Evolutionary conservation across 2,113 vertebrate species (phyloP), one percentile per base, ranked within the genome.

Genomic region (Arvicanthis niloticus): DNA sequence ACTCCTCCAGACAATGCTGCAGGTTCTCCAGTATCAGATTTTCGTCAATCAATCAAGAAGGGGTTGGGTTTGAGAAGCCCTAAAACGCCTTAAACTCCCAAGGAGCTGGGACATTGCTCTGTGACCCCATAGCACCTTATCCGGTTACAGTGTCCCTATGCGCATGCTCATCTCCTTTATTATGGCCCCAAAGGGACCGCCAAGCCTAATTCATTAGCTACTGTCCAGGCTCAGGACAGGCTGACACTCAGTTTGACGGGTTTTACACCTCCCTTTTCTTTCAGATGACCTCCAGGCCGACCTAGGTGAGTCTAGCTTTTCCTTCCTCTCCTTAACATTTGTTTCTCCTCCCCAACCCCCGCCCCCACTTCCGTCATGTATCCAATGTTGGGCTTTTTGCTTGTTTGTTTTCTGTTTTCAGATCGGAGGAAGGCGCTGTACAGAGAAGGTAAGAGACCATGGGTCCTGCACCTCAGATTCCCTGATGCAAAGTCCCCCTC

Each of bases 251-350:
- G 4, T 60, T 58, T 96, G 22, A 96, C 56, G 37, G n/a, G 60
- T 84, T 84, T 75, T 26, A 7, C 76, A 29, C 94, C 48, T 68
- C 62, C 24, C 24, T 17, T 16, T 85, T 94, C 60, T 96, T 97
- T 92, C 78, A 97, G 97, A 0, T 2, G 34, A 67, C 1, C 88
- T 97, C 45, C 1, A 82, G 37, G 3, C 5, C 73, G 95, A 95
- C 0, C 85, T 96, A 0, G 60, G 94, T 97, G 42, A 96, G 95
- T 96, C 88, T 75, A 2, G 7, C 73, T 89, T 75, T 70, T 21
- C 85, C 34, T 7, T 87, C 53, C 22, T 16, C 9, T n/a, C 4
- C 22, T 7, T 53, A 31, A 17, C 86, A 40, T 45, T 51, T n/a
- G 51, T 34, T 78, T 92, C 22, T 24, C 16, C 92, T 37, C 58